Evolutionary conservation across 64 coral and sea anemone species (phyloP).

Genomic region (Montipora cactus): DNA sequence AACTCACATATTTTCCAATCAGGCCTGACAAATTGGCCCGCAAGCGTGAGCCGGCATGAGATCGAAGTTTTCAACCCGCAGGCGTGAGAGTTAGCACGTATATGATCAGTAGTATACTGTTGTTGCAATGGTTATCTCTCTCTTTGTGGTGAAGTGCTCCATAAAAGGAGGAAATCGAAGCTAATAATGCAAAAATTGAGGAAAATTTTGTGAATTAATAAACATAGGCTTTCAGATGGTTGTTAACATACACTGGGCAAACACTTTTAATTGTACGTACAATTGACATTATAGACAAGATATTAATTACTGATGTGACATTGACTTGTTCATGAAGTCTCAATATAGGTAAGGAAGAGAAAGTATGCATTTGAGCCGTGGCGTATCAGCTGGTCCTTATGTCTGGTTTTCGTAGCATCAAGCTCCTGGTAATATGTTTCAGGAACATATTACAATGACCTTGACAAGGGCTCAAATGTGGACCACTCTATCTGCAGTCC

Average conservation of each 20-base stretch:
- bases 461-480: conserved; percentile 26
- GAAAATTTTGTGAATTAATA: background rate
- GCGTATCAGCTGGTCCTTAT: conserved; percentile 3
- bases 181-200: conserved; percentile 32
- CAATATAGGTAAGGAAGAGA: conserved; percentile 15
- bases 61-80: too few relatives aligned
- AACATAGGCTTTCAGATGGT: conserved; percentile 21
- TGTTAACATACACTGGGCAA: conserved; percentile 1
- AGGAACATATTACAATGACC: conserved; percentile 10
- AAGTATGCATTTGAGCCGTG: background rate
- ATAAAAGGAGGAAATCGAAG: conserved; percentile 4
- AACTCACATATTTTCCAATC: too few relatives aligned
- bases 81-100: too few relatives aligned
- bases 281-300: conserved; percentile 2
- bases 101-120: too few relatives aligned
- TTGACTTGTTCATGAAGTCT: conserved; percentile 4
- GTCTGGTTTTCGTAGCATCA: conserved; percentile 18
- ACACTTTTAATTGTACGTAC: background rate
- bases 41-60: too few relatives aligned
- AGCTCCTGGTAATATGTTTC: conserved; percentile 3
- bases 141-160: background rate
- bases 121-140: too few relatives aligned
- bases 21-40: too few relatives aligned
- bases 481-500: background rate
- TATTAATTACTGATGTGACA: conserved; percentile 23